Percentiles rank a stretch among this genome's conserved stretches.
Evolutionary conservation across 2,888 invertebrate species (phyloP).

Genomic region (Epinotia bilunana): DNA sequence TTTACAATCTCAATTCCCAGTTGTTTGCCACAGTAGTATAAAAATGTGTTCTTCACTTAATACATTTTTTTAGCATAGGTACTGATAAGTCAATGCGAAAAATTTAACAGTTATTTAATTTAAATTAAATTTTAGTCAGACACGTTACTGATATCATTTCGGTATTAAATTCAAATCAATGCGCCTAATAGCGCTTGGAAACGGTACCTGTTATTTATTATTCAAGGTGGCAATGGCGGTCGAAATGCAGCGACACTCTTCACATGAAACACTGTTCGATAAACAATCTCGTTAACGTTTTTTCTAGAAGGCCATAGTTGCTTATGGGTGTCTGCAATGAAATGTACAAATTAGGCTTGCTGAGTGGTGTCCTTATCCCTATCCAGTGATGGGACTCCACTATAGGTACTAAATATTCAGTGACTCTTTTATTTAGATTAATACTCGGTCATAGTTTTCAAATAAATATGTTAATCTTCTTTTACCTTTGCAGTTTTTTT

Average conservation of each 20-base stretch:
- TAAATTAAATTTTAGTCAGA: not conserved
- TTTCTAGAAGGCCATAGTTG: not conserved
- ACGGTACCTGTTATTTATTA: conserved; percentile 69
- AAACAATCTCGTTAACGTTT: conserved; percentile 1
- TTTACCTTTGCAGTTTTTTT: too few species aligned
- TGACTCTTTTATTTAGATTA: too few species aligned
- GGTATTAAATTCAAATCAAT: conserved; percentile 35
- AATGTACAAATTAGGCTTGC: not conserved
- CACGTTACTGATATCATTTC: conserved; percentile 11
- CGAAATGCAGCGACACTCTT: conserved; percentile 58
- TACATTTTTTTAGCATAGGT: too few species aligned
- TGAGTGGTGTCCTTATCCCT: too few species aligned
- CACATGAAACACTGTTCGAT: conserved; percentile 21
- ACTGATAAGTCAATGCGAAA: not conserved
- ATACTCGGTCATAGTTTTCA: too few species aligned
- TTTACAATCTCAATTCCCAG: too few species aligned
- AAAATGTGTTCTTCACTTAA: too few species aligned
- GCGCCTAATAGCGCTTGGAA: conserved; percentile 55
- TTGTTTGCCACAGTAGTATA: too few species aligned
- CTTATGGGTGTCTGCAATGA: not conserved
- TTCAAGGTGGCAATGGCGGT: conserved; percentile 56
- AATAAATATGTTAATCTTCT: too few species aligned
- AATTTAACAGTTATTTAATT: not conserved
- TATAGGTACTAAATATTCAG: too few species aligned
- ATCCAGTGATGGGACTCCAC: too few species aligned